A percentile compares a stretch with the other conserved stretches of the same genome.
Evolutionary conservation across 2,113 vertebrate species (phyloP).

Genomic region (Butorides virescens): DNA sequence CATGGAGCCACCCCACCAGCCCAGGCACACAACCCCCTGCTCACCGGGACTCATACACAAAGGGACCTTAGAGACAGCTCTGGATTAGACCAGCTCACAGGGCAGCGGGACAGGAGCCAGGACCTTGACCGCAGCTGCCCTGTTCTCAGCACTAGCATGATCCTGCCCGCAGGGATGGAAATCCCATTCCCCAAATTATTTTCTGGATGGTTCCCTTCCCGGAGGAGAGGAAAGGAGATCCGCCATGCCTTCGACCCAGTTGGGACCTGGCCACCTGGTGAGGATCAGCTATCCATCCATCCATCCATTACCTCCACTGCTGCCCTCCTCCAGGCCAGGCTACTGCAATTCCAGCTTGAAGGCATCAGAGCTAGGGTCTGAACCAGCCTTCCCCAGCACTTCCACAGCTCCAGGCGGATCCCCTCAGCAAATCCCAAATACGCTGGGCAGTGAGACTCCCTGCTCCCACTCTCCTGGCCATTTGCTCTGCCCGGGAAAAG

Average conservation of each 20-base stretch:
- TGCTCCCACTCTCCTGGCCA: accelerated
- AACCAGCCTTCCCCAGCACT: background rate
- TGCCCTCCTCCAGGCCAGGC: background rate
- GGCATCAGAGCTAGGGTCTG: background rate
- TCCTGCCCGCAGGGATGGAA: background rate
- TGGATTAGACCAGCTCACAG: background rate
- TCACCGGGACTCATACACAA: background rate
- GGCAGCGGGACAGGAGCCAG: background rate
- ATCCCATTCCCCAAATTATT: background rate
- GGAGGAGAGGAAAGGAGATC: background rate
- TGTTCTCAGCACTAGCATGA: background rate
- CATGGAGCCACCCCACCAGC: background rate
- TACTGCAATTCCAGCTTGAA: background rate
- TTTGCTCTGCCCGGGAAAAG: background rate
- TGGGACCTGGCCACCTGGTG: background rate
- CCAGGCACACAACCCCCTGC: background rate
- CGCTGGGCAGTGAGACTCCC: accelerated
- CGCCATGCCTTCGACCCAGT: accelerated
- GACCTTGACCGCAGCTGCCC: background rate
- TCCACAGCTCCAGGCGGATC: accelerated
- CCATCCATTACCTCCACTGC: background rate
- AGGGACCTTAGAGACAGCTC: background rate
- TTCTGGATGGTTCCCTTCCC: background rate
- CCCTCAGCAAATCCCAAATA: accelerated
- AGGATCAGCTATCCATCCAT: background rate